Percentiles rank a stretch among this genome's conserved stretches.
These are phyloP conservation scores for Torymus auratus DNA, from an alignment of 2,888 invertebrate genomes.

Conservation along the genomic window DNA sequence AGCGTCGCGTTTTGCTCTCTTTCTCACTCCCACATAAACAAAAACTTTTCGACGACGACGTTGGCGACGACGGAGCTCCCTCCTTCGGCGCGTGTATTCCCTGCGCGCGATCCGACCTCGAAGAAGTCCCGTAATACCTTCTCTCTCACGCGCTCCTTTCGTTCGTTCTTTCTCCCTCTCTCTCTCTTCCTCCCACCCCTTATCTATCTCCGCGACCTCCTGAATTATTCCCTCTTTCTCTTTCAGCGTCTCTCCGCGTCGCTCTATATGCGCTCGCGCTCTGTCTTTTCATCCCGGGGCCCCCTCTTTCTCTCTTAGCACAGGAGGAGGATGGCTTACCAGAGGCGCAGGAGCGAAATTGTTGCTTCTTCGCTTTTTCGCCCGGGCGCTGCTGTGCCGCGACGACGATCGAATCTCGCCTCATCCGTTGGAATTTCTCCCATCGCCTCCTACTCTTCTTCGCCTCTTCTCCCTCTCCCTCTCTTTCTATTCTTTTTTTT, in stretches of 20 bases:
- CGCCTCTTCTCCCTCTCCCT: background rate
- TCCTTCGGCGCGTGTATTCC: conserved; percentile 29
- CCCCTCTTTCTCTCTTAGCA: background rate
- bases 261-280: conserved; percentile 7
- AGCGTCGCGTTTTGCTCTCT: background rate
- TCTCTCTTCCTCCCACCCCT: conserved; percentile 10
- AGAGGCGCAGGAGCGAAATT: conserved; percentile 57
- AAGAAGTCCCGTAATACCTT: too few species aligned
- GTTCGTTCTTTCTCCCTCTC: background rate
- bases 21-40: conserved; percentile 19
- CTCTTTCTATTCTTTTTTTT: background rate
- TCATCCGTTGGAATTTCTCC: conserved; percentile 31
- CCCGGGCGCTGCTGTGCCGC: background rate
- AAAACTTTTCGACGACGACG: conserved; percentile 31
- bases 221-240: conserved; percentile 48
- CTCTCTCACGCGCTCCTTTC: background rate
- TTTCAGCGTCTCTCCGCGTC: conserved; percentile 28
- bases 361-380: conserved; percentile 60
- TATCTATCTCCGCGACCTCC: conserved; percentile 36
- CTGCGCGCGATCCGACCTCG: conserved; percentile 26
- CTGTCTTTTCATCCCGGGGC: conserved; percentile 21
- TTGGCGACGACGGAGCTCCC: background rate
- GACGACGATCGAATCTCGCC: conserved; percentile 47
- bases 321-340: conserved; percentile 10
- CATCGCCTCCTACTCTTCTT: conserved; percentile 3